Percentiles rank a stretch among this genome's conserved stretches.
phyloP scores from a whole-genome alignment of 2,113 vertebrate species.

The Chrysochloris asiatica region DNA sequence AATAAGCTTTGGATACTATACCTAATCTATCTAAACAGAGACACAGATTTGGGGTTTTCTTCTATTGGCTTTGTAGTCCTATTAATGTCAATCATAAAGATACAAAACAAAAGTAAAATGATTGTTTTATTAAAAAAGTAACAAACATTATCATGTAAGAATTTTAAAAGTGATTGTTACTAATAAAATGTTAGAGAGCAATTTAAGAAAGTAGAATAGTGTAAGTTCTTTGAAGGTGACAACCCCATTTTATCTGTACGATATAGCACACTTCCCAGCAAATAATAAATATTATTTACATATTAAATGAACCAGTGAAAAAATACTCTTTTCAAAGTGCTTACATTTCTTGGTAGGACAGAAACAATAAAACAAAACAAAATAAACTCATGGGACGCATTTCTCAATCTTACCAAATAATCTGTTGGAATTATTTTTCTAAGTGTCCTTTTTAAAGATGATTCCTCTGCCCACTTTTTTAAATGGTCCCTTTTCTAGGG shows the following conservation, averaged over 20 bases:
- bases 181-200: background rate
- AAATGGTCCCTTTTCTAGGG: background rate
- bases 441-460: slow-evolving; percentile 8
- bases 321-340: background rate
- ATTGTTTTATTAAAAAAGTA: background rate
- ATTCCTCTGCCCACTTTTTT: background rate
- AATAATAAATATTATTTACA: background rate
- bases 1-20: slow-evolving; percentile 15
- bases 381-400: background rate
- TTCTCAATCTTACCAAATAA: background rate
- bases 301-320: slow-evolving; percentile 16
- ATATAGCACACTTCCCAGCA: background rate
- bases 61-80: background rate
- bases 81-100: slow-evolving; percentile 8
- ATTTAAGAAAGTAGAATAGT: slow-evolving; percentile 28
- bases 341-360: background rate
- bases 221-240: slow-evolving; percentile 4
- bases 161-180: slow-evolving; percentile 23
- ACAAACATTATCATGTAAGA: background rate
- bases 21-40: background rate
- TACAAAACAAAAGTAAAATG: slow-evolving; percentile 8
- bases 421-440: slow-evolving; percentile 32
- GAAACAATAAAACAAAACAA: background rate
- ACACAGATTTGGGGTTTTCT: background rate
- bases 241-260: slow-evolving; percentile 17